phyloP scores from a whole-genome alignment of 2,888 invertebrate species.

The Rhagophthalmus giganteus region DNA sequence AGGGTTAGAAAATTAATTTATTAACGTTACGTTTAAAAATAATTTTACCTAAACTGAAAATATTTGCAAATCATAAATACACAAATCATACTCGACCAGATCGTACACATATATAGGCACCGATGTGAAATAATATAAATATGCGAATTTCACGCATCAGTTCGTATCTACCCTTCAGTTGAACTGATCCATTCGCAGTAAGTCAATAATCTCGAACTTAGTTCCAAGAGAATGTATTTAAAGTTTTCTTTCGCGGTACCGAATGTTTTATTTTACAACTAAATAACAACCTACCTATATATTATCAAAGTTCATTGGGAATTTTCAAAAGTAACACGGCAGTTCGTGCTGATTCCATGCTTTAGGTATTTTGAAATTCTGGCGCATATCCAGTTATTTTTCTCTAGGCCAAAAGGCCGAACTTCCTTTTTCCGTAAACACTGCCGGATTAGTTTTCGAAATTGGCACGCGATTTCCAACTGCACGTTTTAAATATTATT shows the following conservation, averaged over 20 bases:
- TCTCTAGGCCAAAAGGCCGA: background rate
- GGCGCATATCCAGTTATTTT: background rate
- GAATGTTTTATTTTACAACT: background rate
- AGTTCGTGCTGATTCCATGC: background rate
- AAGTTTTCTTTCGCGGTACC: background rate
- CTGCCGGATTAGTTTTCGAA: too few relatives aligned
- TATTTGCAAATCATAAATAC: too few relatives aligned
- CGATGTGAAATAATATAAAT: too few relatives aligned
- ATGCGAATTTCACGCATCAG: too few relatives aligned
- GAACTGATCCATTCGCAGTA: slow-evolving; percentile 17
- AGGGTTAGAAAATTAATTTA: too few relatives aligned
- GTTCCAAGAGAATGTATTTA: too few relatives aligned
- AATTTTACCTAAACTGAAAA: too few relatives aligned
- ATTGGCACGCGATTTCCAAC: slow-evolving; percentile 2
- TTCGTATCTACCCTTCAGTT: too few relatives aligned
- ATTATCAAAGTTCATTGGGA: slow-evolving; percentile 1
- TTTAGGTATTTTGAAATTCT: background rate
- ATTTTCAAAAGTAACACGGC: slow-evolving; percentile 1
- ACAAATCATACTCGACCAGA: too few relatives aligned
- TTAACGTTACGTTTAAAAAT: too few relatives aligned
- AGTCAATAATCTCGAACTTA: slow-evolving; percentile 14
- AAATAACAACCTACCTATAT: background rate
- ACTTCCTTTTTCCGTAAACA: too few relatives aligned
- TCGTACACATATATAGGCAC: too few relatives aligned
- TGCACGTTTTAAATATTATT: background rate